Percentiles rank a stretch among this genome's conserved stretches.
Conservation (phyloP, 2,888 invertebrate species). For the Stenurella melanura region DNA sequence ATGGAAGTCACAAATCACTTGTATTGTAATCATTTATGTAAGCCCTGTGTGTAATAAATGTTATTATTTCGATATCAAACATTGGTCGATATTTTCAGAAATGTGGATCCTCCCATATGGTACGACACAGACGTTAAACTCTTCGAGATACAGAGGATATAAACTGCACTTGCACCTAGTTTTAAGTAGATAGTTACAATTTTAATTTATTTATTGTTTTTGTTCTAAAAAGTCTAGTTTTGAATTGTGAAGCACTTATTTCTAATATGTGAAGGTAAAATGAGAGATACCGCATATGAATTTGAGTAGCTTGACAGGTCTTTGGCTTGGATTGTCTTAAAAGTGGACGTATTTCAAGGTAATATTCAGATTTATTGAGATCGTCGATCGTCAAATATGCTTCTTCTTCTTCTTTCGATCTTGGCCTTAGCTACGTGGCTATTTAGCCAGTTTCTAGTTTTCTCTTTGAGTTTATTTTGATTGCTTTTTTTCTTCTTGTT, state of each 20-base stretch:
- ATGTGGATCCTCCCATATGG: slow-evolving; percentile 99
- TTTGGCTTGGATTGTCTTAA: neutral
- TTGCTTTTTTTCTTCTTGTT: too few relatives aligned
- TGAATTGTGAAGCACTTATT: neutral
- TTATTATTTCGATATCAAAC: too few relatives aligned
- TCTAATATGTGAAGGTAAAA: neutral
- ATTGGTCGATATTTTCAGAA: slow-evolving; percentile 77
- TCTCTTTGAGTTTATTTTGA: too few relatives aligned
- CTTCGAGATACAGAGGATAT: slow-evolving; percentile 98
- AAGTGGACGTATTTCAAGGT: neutral
- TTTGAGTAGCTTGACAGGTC: slow-evolving; percentile 9
- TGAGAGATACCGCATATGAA: neutral
- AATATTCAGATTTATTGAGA: neutral
- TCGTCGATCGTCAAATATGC: too few relatives aligned
- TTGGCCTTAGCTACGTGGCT: too few relatives aligned
- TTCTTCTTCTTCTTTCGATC: too few relatives aligned
- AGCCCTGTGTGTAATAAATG: too few relatives aligned
- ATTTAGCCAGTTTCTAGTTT: too few relatives aligned
- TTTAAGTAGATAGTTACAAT: slow-evolving; percentile 36
- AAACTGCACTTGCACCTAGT: slow-evolving; percentile 66
- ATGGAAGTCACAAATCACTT: neutral
- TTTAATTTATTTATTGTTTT: slow-evolving; percentile 44
- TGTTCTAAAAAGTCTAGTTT: neutral
- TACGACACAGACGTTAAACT: slow-evolving; percentile 99
- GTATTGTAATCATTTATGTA: too few relatives aligned